phyloP scores from a whole-genome alignment of 1,140 invertebrate genomes.

The Drosophila ficusphila region DNA sequence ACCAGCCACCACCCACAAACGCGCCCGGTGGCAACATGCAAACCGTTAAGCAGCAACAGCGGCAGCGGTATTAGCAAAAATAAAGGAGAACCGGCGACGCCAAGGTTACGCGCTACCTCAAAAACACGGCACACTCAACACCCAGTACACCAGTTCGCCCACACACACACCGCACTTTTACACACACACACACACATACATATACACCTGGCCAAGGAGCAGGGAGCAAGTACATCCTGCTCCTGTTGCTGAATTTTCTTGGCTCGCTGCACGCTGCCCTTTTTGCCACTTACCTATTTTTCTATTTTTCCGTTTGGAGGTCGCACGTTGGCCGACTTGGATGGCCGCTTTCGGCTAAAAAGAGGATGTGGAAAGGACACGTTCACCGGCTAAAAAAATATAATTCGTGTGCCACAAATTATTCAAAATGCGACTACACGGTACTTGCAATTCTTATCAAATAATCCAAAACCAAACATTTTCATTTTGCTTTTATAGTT shows the following conservation, averaged over 20 bases:
- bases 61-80: conserved; percentile 18
- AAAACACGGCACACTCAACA: conserved; percentile 33
- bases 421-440: not conserved
- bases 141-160: not conserved
- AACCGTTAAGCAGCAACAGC: conserved; percentile 36
- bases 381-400: not conserved
- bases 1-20: conserved; percentile 3
- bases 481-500: too few species aligned
- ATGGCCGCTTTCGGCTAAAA: not conserved
- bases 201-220: conserved; percentile 9
- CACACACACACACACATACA: not conserved
- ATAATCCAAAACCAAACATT: too few species aligned
- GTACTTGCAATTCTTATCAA: too few species aligned
- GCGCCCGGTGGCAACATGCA: conserved; percentile 25
- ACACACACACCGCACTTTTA: too few species aligned
- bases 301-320: not conserved
- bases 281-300: not conserved
- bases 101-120: conserved; percentile 62
- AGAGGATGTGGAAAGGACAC: not conserved
- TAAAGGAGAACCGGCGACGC: conserved; percentile 50
- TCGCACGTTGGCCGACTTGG: not conserved
- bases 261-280: conserved; percentile 34
- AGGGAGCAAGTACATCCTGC: conserved; percentile 22
- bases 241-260: conserved; percentile 47
- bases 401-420: conserved; percentile 8